Base-by-base conservation (phyloP, 30 jellyfish, hydroid and myxozoan genomes). In the Morbakka virulenta region DNA sequence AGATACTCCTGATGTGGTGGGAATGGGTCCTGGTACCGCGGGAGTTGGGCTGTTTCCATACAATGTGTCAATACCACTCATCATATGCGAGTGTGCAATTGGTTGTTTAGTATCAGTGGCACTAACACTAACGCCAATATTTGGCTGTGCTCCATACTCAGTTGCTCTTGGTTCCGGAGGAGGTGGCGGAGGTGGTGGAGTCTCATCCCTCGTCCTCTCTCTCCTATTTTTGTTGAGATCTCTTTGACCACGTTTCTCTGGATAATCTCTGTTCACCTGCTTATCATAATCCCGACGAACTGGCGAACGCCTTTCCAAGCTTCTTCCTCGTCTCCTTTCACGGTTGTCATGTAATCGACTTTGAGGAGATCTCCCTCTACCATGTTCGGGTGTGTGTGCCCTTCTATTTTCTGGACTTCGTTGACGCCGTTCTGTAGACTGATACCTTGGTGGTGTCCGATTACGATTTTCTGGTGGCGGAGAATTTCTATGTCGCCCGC, bases 111-210 rank as follows among this genome's bases (percentile, higher is more conserved):
- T 17, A 17, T 57, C 71, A 4, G 71, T 57, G 6, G 71, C 71
- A 11, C 21, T 21, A 57, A 13, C 25, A 57, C 11, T 21, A 4
- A 11, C 71, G 11, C 26, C 25, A 9, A 57, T 21, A 25, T 57
- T 17, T 21, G 25, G 78, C 57, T 31, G 20, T 23, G 77, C 12
- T 23, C 67, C 77, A 65, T 23, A 28, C 22, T 25, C 67, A 4
- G 25, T 65, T 11, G 11, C 52, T 66, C 88, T 86, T 69, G 91
- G 85, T 48, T 76, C 89, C 3, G 96, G 96, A 0, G 96, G 96
- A 26, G 96, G 96, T 2, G 96, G 96, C n/a, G 96, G 96, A 0
- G 96, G 96, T 9, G 96, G 96, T 17, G 96, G 96, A 17, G 89
- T 86, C 24, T 86, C 96, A n/a, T 86, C 96, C 50, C 83, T 76